Evolutionary conservation across 2,113 vertebrate genomes (phyloP).

Genomic region (Prietella phreatophila): DNA sequence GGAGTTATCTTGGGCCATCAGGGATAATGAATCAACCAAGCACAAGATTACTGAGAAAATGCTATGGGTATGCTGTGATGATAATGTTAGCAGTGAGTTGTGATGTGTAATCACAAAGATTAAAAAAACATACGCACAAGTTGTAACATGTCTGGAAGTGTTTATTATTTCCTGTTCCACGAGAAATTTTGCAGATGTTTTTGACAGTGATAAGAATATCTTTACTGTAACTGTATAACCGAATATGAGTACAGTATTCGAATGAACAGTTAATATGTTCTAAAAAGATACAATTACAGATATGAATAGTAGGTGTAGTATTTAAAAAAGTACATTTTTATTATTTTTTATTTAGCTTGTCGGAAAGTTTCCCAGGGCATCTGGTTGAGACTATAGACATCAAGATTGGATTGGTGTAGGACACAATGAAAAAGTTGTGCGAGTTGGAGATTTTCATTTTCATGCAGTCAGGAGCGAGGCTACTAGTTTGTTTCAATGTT

Average conservation of each 20-base stretch:
- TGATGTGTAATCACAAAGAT: neutral
- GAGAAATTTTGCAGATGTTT: neutral
- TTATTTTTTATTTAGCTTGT: neutral
- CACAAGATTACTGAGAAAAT: constrained; percentile 7
- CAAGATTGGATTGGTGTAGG: neutral
- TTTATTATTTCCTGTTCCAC: neutral
- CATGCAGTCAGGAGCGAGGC: neutral
- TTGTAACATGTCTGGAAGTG: neutral
- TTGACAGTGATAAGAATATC: neutral
- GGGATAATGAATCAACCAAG: neutral
- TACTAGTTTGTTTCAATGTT: neutral
- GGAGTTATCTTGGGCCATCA: constrained; percentile 7
- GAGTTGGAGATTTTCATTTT: neutral
- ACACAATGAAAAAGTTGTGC: neutral
- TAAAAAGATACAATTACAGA: neutral
- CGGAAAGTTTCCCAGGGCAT: neutral
- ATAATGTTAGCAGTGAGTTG: neutral
- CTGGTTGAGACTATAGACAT: neutral
- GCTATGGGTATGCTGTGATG: neutral
- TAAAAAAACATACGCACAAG: neutral
- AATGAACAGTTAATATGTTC: neutral
- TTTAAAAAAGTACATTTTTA: neutral
- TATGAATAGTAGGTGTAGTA: neutral
- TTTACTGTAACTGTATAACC: neutral
- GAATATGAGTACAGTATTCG: neutral